Base-by-base conservation (phyloP, 1,140 invertebrate genomes). In the Drosophila pallidifrons region DNA sequence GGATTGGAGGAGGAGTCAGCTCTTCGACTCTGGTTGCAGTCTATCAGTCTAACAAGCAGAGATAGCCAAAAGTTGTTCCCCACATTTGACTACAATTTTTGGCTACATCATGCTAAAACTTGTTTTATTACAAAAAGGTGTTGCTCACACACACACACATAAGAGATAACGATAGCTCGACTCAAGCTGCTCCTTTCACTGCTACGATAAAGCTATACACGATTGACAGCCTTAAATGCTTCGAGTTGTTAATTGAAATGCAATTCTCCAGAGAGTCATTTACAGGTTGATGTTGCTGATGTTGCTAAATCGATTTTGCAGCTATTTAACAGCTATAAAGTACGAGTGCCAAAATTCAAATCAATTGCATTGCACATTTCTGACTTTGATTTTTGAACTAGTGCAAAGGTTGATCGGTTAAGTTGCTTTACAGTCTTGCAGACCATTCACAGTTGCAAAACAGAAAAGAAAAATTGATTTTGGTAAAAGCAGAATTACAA, bases 1-100 rank as follows among this genome's bases (percentile, higher is more conserved):
- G 71, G 16, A 73, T 55, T 25, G 68, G 16, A 76, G 54, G 38
- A 73, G 80, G 79, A 72, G 83, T 71, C 82, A 70, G 59, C 43
- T n/a, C 5, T 32, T 32, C 30, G 28, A 1, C 28, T 41, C 6
- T 11, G 20, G 11, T 10, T 41, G 55, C 55, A 58, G 25, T 30
- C 15, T 15, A 15, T 1, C 15, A 15, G 20, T 15, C 46, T n/a
- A 20, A 61, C 45, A 65, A 43, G 52, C 30, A 54, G n/a, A 45
- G 57, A 67, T 59, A 46, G 57, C 47, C 55, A 30, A 16, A 59
- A 45, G 58, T 38, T 20, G 47, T 61, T 32, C 47, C 28, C 66
- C 15, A 69, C 57, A 52, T 47, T 25, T 55, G 64, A 13, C 45
- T 60, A 25, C 20, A 32, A 8, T 3, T 38, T 32, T 52, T 54